Conservation (phyloP, 2,797 vertebrate genomes). For the Dendrocincla fuliginosa region DNA sequence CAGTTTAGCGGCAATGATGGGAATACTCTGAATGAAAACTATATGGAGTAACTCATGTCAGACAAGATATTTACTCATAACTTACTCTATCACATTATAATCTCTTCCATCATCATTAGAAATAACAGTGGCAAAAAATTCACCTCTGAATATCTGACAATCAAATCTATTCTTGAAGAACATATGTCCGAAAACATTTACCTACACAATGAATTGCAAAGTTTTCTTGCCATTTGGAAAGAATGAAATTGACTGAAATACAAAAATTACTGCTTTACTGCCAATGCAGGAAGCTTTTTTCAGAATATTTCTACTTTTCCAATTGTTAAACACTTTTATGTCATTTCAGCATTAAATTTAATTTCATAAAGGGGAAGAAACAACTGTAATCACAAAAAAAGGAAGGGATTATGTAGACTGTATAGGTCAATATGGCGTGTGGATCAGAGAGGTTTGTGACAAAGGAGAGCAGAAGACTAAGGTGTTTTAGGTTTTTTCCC, state of each 20-base stretch:
- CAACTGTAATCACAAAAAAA: not conserved
- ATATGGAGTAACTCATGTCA: not conserved
- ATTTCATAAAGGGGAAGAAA: not conserved
- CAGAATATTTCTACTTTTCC: not conserved
- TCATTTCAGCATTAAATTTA: not conserved
- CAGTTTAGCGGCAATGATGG: not conserved
- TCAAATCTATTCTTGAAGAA: not conserved
- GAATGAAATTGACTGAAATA: not conserved
- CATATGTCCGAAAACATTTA: not conserved
- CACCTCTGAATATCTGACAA: not conserved
- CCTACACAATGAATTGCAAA: not conserved
- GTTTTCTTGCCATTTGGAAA: not conserved
- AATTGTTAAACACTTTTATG: not conserved
- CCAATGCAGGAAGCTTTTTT: not conserved
- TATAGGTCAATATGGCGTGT: no score
- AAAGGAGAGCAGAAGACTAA: not conserved
- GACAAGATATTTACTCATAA: not conserved
- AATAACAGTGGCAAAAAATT: not conserved
- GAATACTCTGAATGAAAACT: not conserved
- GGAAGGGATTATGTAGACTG: not conserved
- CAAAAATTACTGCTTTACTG: not conserved
- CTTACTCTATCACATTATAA: not conserved
- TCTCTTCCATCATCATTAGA: not conserved
- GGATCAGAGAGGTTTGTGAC: not conserved
- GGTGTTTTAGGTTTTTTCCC: not conserved